These are phyloP conservation scores for Strigamia crassipes DNA, from an alignment of 2,888 invertebrate genomes.

Conservation along the genomic window DNA sequence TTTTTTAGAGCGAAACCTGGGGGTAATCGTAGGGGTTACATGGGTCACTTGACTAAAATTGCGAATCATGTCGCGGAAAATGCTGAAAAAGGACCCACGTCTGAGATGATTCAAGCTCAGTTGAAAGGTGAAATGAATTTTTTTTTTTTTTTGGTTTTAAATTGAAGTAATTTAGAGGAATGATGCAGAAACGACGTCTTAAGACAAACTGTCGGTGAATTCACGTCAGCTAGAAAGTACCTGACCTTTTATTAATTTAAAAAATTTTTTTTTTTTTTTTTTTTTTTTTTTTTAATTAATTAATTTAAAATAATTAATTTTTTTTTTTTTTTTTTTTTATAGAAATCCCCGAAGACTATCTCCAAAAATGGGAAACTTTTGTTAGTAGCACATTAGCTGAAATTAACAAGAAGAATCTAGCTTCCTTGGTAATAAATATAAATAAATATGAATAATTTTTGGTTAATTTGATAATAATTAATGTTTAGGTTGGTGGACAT, in stretches of 20 bases:
- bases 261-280: neutral
- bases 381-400: conserved; percentile 59
- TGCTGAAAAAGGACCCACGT: conserved; percentile 59
- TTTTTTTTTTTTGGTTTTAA: neutral
- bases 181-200: neutral
- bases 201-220: conserved; percentile 6
- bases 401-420: conserved; percentile 60
- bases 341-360: conserved; percentile 57
- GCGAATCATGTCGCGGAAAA: conserved; percentile 62
- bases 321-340: neutral
- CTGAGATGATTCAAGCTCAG: conserved; percentile 58
- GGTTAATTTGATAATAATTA: neutral
- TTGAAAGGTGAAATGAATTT: conserved; percentile 55
- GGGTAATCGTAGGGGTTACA: conserved; percentile 64
- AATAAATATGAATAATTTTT: no score
- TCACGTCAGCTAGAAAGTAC: conserved; percentile 34
- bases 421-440: conserved; percentile 58
- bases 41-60: conserved; percentile 68
- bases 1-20: conserved; percentile 53
- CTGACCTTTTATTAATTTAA: conserved; percentile 20
- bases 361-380: conserved; percentile 61
- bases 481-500: conserved; percentile 56
- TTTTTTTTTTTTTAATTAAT: no score
- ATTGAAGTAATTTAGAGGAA: neutral
- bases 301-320: no score